Evolutionary conservation across 2,113 vertebrate species (phyloP).

Genomic region (Sorex araneus): DNA sequence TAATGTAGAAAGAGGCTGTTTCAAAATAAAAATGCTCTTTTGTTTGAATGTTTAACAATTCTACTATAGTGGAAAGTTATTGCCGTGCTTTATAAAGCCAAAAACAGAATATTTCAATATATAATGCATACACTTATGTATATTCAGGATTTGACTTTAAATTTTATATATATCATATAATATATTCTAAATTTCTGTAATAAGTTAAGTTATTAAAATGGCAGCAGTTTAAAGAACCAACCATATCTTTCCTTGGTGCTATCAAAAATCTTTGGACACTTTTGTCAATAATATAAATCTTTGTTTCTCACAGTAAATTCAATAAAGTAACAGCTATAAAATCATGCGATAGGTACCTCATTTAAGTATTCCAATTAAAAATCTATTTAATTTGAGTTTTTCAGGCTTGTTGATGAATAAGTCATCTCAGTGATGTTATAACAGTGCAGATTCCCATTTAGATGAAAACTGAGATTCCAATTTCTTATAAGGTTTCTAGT

Average conservation of each 20-base stretch:
- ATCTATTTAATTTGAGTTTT: background rate
- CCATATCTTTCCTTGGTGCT: background rate
- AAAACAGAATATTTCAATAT: background rate
- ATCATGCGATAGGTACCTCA: background rate
- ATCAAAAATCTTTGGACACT: background rate
- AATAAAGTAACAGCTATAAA: background rate
- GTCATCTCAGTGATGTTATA: background rate
- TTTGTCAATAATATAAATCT: background rate
- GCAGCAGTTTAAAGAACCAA: background rate
- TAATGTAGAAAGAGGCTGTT: background rate
- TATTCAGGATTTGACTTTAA: background rate
- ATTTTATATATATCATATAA: background rate
- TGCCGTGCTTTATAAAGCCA: conserved; percentile 26
- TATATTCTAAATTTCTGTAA: background rate
- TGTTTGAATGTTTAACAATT: conserved; percentile 17
- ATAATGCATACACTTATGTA: background rate
- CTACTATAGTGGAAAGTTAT: background rate
- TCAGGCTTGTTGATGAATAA: background rate
- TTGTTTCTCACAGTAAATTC: background rate
- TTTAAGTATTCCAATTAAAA: background rate
- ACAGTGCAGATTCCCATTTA: background rate
- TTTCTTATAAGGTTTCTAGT: background rate
- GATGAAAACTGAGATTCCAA: background rate
- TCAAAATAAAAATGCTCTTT: conserved; percentile 43
- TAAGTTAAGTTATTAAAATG: conserved; percentile 21